A percentile compares a stretch with the other conserved stretches of the same genome.
Evolutionary conservation across 2,797 vertebrate genomes (phyloP).

Genomic region (Martes flavigula): DNA sequence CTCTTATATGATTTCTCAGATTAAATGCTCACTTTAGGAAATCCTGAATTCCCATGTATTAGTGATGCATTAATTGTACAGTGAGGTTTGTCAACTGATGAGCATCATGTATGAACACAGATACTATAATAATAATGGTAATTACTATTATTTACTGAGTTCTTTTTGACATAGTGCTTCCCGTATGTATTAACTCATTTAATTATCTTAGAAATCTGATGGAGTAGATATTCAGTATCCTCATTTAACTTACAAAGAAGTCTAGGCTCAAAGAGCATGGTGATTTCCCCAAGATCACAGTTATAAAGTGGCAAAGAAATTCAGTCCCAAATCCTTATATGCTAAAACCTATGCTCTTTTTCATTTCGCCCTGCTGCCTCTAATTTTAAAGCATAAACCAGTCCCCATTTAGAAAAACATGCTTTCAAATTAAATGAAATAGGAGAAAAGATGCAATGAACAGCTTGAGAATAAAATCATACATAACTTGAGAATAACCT

Average conservation of each 20-base stretch:
- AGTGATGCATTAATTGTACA: not conserved
- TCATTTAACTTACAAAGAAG: not conserved
- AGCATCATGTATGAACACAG: not conserved
- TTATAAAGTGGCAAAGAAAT: constrained; percentile 8
- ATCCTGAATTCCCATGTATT: not conserved
- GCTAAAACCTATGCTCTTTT: not conserved
- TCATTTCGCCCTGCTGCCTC: constrained; percentile 52
- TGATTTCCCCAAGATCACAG: constrained; percentile 42
- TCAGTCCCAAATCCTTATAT: not conserved
- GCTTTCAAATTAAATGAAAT: constrained; percentile 69
- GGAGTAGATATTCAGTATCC: not conserved
- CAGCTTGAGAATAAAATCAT: constrained; percentile 72
- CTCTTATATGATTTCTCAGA: not conserved
- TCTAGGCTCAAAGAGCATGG: not conserved
- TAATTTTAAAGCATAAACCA: constrained; percentile 63
- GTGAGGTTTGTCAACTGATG: not conserved
- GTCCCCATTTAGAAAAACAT: constrained; percentile 55
- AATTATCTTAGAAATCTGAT: not conserved
- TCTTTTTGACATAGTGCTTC: not conserved
- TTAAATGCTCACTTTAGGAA: not conserved
- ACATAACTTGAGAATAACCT: constrained; percentile 69
- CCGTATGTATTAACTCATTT: not conserved
- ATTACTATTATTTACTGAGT: not conserved
- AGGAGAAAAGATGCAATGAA: constrained; percentile 60
- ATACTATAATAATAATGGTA: not conserved